A percentile compares a stretch with the other conserved stretches of the same genome.
Evolutionary conservation across 37 sponge, comb jelly and placozoan genomes (phyloP).

Genomic region (Halichondria panicea): DNA sequence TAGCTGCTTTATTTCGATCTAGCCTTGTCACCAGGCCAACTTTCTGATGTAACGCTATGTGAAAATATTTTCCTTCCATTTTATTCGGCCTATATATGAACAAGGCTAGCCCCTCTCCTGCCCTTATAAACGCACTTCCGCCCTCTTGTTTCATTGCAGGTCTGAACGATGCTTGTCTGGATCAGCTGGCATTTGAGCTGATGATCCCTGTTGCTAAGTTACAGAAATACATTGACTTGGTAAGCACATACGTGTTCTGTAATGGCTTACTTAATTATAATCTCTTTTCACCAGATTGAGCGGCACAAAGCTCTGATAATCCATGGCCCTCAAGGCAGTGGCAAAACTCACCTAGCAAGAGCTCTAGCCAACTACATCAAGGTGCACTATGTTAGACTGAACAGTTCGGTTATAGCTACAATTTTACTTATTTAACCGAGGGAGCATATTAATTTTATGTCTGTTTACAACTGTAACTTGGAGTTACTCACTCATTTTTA

Average conservation of each 20-base stretch:
- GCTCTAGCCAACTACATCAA: slow-evolving; percentile 62
- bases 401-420: too few species aligned
- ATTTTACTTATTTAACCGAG: not conserved
- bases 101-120: too few species aligned
- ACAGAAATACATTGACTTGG: slow-evolving; percentile 42
- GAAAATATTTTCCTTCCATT: too few species aligned
- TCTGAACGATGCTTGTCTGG: slow-evolving; percentile 29
- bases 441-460: not conserved
- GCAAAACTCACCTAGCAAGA: slow-evolving; percentile 59
- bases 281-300: slow-evolving; percentile 23
- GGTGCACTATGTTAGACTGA: too few species aligned
- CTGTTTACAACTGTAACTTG: not conserved
- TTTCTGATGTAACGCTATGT: too few species aligned
- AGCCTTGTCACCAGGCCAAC: too few species aligned
- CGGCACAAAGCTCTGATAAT: slow-evolving; percentile 58
- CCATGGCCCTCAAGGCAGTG: slow-evolving; percentile 71
- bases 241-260: not conserved
- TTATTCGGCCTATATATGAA: too few species aligned
- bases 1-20: too few species aligned
- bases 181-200: slow-evolving; percentile 53
- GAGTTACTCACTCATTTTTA: not conserved
- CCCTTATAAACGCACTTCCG: too few species aligned
- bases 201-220: slow-evolving; percentile 50
- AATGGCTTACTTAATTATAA: not conserved
- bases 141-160: slow-evolving; percentile 35